phyloP scores from a whole-genome alignment of 1,140 invertebrate genomes.

The Drosophila malerkotliana region DNA sequence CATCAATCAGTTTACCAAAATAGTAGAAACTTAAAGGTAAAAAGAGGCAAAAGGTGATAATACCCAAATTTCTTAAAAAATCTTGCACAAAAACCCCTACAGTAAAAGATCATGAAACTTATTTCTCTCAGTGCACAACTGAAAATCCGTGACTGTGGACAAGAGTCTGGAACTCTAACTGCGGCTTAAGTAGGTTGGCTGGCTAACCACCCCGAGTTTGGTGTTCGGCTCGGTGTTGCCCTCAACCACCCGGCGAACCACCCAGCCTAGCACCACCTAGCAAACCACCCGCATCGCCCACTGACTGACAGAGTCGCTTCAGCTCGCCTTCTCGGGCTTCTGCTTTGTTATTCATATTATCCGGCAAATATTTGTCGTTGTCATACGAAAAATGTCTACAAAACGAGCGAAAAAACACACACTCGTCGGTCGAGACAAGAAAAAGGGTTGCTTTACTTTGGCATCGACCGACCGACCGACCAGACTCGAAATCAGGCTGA shows the following conservation, averaged over 20 bases:
- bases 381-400: slow-evolving; percentile 79
- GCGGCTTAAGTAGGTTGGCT: slow-evolving; percentile 55
- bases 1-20: too few species aligned
- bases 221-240: slow-evolving; percentile 1
- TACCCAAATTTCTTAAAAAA: too few species aligned
- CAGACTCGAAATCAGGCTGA: slow-evolving; percentile 17
- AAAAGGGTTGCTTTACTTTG: slow-evolving; percentile 75
- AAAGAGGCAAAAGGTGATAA: too few species aligned
- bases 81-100: neutral
- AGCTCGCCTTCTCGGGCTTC: slow-evolving; percentile 34
- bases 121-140: slow-evolving; percentile 7
- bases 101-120: too few species aligned
- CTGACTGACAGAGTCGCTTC: slow-evolving; percentile 37
- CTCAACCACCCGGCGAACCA: slow-evolving; percentile 26
- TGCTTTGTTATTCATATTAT: slow-evolving; percentile 81
- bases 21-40: too few species aligned
- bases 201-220: slow-evolving; percentile 42
- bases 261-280: slow-evolving; percentile 6
- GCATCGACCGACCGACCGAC: slow-evolving; percentile 18
- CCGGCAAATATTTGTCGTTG: slow-evolving; percentile 81
- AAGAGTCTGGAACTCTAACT: slow-evolving; percentile 42
- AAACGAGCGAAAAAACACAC: slow-evolving; percentile 30
- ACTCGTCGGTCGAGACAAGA: slow-evolving; percentile 25
- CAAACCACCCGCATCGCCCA: slow-evolving; percentile 25
- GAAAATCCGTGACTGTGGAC: slow-evolving; percentile 6